Conservation (phyloP, 2,113 vertebrate species). For the Actinemys pallida region DNA sequence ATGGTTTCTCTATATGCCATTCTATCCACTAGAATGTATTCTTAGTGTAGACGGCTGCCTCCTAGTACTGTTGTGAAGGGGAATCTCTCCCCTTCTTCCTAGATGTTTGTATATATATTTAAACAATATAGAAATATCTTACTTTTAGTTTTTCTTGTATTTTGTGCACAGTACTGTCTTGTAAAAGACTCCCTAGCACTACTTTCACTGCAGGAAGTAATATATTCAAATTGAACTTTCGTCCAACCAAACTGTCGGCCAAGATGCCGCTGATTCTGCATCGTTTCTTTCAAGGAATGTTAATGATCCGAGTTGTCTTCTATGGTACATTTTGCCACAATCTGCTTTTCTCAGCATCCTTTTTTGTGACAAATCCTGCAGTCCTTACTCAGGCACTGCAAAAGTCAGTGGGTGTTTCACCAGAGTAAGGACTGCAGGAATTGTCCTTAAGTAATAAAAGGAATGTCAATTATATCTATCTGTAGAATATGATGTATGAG, state of each 20-base stretch:
- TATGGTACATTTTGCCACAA: background rate
- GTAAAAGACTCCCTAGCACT: background rate
- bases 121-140: background rate
- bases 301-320: constrained; percentile 39
- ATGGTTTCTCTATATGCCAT: background rate
- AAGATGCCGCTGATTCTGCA: constrained; percentile 24
- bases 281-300: constrained; percentile 43
- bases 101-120: background rate
- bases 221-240: constrained; percentile 60
- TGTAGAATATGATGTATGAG: background rate
- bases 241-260: background rate
- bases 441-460: constrained; percentile 10
- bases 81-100: background rate
- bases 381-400: background rate
- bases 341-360: background rate
- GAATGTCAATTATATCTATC: background rate
- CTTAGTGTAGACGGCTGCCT: background rate
- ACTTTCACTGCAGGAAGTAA: constrained; percentile 62
- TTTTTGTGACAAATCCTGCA: background rate
- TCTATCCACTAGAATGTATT: background rate
- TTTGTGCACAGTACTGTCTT: background rate
- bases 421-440: background rate
- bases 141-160: background rate
- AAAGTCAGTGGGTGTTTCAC: background rate
- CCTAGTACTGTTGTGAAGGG: background rate